Evolutionary conservation across 2,113 vertebrate genomes (phyloP).

Genomic region (Myotis brandtii): DNA sequence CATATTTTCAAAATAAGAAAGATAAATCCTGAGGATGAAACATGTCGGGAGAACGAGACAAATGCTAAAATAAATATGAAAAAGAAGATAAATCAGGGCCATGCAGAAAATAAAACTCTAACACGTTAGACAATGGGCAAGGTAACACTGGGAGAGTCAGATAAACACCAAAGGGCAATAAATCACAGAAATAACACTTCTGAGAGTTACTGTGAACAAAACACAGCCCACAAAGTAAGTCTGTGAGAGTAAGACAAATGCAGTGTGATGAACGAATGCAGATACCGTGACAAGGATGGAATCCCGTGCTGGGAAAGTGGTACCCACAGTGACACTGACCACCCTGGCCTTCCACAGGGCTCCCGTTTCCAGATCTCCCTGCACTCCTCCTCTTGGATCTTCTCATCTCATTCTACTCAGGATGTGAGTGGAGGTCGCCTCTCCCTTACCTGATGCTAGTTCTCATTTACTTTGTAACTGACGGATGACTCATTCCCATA

Average conservation of each 20-base stretch:
- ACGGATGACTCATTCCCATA: neutral
- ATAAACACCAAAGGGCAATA: slow-evolving; percentile 82
- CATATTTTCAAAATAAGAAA: slow-evolving; percentile 77
- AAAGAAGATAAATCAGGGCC: slow-evolving; percentile 85
- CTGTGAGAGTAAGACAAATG: slow-evolving; percentile 74
- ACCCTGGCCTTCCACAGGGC: neutral
- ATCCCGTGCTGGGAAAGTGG: neutral
- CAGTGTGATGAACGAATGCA: slow-evolving; percentile 52
- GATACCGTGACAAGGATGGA: slow-evolving; percentile 23
- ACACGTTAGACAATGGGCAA: slow-evolving; percentile 82
- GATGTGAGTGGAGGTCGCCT: neutral
- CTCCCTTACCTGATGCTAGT: neutral
- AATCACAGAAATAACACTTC: slow-evolving; percentile 83
- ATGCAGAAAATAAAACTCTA: slow-evolving; percentile 72
- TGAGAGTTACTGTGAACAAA: slow-evolving; percentile 83
- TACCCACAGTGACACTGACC: neutral
- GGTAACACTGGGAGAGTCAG: slow-evolving; percentile 85
- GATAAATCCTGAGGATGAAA: slow-evolving; percentile 84
- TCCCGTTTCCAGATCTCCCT: neutral
- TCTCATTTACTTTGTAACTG: slow-evolving; percentile 9
- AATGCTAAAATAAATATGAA: slow-evolving; percentile 87
- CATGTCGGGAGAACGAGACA: slow-evolving; percentile 77
- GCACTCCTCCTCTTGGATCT: neutral
- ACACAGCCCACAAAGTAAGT: slow-evolving; percentile 66
- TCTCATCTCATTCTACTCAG: neutral